Conservation (phyloP, 2,113 vertebrate species). For the Cephalopterus ornatus region DNA sequence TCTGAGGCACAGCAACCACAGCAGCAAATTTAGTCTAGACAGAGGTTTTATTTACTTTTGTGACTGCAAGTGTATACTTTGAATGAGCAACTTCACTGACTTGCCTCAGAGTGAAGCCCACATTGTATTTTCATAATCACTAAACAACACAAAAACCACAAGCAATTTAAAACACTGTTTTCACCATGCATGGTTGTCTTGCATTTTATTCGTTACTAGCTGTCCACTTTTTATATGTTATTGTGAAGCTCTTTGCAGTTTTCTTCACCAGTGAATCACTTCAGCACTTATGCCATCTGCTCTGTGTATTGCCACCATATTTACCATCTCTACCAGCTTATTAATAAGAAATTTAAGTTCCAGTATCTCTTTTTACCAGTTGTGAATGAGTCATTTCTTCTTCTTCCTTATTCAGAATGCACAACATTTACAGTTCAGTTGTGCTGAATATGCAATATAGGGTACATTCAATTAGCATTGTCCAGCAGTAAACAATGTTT, state of each 20-base stretch:
- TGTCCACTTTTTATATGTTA: not conserved
- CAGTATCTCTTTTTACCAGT: not conserved
- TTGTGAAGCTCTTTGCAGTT: not conserved
- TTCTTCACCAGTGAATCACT: not conserved
- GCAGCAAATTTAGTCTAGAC: not conserved
- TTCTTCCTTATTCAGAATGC: not conserved
- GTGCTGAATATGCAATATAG: not conserved
- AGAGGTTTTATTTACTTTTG: not conserved
- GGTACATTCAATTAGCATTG: not conserved
- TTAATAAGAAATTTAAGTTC: not conserved
- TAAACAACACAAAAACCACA: not conserved
- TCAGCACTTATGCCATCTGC: not conserved
- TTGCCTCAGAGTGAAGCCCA: not conserved
- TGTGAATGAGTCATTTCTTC: accelerated
- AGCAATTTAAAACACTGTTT: not conserved
- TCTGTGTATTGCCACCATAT: not conserved
- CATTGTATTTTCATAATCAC: not conserved
- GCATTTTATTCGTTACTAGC: not conserved
- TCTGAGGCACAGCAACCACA: not conserved
- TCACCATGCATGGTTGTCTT: not conserved
- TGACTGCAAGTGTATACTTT: not conserved
- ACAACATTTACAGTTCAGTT: not conserved
- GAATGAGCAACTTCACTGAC: not conserved
- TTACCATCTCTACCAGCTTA: not conserved
- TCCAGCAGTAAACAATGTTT: not conserved